phyloP scores from a whole-genome alignment of 2,113 vertebrate species.

The Balaeniceps rex region DNA sequence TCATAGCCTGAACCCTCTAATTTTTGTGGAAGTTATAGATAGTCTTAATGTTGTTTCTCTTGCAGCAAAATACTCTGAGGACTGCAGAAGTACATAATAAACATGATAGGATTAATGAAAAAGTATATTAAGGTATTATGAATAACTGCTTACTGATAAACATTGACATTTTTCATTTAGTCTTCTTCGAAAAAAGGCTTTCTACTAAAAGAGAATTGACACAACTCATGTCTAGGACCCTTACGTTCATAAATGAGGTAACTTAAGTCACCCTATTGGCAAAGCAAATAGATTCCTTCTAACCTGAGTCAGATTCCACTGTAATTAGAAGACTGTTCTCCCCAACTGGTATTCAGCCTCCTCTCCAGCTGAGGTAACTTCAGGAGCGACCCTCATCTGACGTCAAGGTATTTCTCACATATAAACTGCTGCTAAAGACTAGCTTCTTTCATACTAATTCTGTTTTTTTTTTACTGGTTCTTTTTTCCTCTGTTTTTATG shows the following conservation, averaged over 20 bases:
- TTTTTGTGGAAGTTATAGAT: neutral
- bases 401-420: neutral
- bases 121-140: neutral
- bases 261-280: neutral
- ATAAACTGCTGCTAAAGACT: neutral
- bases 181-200: neutral
- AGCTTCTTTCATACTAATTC: neutral
- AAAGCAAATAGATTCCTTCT: neutral
- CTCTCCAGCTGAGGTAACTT: neutral
- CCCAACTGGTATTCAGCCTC: neutral
- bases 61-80: neutral
- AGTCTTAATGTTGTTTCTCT: neutral
- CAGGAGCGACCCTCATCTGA: neutral
- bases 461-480: fast-evolving
- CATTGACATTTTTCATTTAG: neutral
- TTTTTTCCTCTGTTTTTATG: neutral
- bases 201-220: neutral
- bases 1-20: neutral
- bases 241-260: neutral
- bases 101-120: neutral
- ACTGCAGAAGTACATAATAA: neutral
- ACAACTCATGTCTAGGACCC: neutral
- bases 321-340: neutral
- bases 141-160: neutral
- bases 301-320: neutral